Evolutionary conservation across 2,888 invertebrate genomes (phyloP).

Genomic region (Melanotus villosus): DNA sequence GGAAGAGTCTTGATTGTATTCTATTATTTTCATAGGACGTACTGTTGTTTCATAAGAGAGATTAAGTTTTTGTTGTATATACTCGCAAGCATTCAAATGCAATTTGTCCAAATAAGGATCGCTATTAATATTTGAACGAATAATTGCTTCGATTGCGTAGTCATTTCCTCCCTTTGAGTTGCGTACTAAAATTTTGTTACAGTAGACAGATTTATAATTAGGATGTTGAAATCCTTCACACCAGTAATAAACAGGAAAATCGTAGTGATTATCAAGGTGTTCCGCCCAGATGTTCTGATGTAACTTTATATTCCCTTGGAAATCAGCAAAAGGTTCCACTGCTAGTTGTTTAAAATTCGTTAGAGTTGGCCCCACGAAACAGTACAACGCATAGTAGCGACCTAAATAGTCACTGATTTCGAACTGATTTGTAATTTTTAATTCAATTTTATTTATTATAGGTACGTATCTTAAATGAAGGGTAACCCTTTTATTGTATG

Average conservation of each 20-base stretch:
- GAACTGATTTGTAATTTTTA: background rate
- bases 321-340: too few species aligned
- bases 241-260: slow-evolving; percentile 45
- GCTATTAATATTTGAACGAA: background rate
- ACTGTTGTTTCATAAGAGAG: background rate
- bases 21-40: background rate
- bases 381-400: background rate
- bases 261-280: background rate
- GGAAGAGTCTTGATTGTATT: background rate
- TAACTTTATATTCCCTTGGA: background rate
- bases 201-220: slow-evolving; percentile 15
- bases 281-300: background rate
- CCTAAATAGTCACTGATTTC: slow-evolving; percentile 4
- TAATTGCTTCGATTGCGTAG: background rate
- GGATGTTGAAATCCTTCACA: slow-evolving; percentile 48
- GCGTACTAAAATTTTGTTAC: slow-evolving; percentile 30
- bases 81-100: background rate
- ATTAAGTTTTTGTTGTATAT: background rate
- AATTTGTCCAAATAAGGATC: background rate
- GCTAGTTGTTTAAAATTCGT: background rate
- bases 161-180: background rate
- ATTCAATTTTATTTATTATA: background rate
- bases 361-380: background rate
- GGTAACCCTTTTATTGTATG: slow-evolving; percentile 14
- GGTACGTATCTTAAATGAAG: slow-evolving; percentile 19